Conservation (phyloP, 1,140 invertebrate species). For the Holcopasites calliopsidis region DNA sequence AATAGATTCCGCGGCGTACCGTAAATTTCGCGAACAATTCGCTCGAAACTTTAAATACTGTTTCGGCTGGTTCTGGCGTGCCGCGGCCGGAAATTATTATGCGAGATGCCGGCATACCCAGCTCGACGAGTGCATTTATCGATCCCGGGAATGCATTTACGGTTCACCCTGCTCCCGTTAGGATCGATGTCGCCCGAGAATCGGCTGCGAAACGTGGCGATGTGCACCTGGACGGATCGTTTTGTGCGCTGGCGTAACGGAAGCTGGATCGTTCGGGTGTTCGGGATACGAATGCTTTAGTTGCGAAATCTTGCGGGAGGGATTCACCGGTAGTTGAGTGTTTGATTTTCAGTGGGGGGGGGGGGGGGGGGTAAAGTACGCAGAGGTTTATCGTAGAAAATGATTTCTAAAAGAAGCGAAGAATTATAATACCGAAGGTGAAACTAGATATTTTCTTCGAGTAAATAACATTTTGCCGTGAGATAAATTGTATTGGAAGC, state of each 20-base stretch:
- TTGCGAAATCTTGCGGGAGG: no score
- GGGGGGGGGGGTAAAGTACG: no score
- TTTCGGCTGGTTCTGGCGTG: neutral
- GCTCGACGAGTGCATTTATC: slow-evolving; percentile 22
- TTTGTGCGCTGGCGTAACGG: no score
- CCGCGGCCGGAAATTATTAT: slow-evolving; percentile 21
- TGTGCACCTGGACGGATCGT: neutral
- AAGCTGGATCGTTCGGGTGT: neutral
- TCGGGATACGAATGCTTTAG: no score
- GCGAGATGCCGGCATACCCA: slow-evolving; percentile 7
- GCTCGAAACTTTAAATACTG: slow-evolving; percentile 8
- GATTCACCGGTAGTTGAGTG: no score
- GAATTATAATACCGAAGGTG: no score
- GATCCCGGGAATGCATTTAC: slow-evolving; percentile 7
- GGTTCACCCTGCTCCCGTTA: slow-evolving; percentile 5
- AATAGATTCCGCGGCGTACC: neutral
- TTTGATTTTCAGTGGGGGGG: no score
- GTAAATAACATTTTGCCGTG: no score
- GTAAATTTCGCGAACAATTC: neutral
- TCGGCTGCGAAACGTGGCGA: neutral
- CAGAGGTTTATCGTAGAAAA: no score
- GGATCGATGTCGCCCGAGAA: neutral
- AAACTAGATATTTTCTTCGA: no score
- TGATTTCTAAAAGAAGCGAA: no score
- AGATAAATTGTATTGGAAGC: no score